Evolutionary conservation across 2,888 invertebrate genomes (phyloP).

Genomic region (Polydrusus cervinus): DNA sequence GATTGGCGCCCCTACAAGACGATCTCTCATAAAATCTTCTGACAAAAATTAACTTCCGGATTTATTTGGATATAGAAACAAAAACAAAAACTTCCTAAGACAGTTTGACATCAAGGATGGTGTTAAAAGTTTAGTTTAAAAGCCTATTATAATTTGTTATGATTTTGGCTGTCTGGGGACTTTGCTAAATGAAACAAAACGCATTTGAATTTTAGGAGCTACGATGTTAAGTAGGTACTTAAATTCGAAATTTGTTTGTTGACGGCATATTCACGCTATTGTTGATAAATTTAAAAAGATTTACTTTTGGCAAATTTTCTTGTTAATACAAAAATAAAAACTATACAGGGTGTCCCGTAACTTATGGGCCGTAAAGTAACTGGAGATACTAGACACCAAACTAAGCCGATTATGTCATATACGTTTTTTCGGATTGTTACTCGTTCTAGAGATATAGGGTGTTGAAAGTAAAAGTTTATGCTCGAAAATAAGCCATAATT

Average conservation of each 20-base stretch:
- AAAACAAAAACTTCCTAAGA: neutral
- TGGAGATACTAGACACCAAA: no score
- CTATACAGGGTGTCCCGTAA: no score
- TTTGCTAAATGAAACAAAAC: neutral
- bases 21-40: neutral
- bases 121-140: slow-evolving; percentile 18
- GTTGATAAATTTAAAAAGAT: no score
- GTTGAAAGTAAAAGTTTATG: no score
- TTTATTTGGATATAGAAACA: slow-evolving; percentile 19
- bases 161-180: neutral
- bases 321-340: no score
- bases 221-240: neutral
- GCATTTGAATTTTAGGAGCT: neutral
- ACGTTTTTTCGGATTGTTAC: no score
- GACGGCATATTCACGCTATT: neutral
- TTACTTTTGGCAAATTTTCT: no score
- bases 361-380: no score
- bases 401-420: no score
- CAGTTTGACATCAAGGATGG: neutral
- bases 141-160: slow-evolving; percentile 16
- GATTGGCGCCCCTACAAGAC: no score
- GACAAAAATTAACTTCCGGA: slow-evolving; percentile 18
- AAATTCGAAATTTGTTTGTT: neutral
- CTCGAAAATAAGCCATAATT: no score
- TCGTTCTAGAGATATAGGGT: no score